Conservation (phyloP, 1,140 invertebrate species). For the Whitmania pigra region DNA sequence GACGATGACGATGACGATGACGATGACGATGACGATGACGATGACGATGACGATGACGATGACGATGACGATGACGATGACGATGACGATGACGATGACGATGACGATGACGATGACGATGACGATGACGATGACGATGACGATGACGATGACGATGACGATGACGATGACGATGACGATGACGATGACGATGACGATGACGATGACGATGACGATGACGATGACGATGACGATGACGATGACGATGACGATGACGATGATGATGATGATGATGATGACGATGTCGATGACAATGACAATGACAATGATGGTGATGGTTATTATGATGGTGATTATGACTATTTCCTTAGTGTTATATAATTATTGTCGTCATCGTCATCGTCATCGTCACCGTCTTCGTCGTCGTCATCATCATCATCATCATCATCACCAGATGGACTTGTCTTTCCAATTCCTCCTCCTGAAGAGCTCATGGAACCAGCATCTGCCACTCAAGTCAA, state of each 20-base stretch:
- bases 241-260: background rate
- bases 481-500: no score
- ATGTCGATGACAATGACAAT: background rate
- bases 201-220: no score
- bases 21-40: background rate
- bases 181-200: conserved; percentile 10
- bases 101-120: no score
- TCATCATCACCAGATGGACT: no score
- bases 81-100: conserved; percentile 8
- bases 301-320: no score
- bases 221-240: no score
- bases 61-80: background rate
- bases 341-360: background rate
- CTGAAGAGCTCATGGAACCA: no score
- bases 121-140: no score
- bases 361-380: background rate
- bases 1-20: conserved; percentile 4
- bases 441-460: no score
- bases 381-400: no score
- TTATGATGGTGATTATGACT: background rate
- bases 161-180: conserved; percentile 1
- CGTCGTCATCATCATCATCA: no score
- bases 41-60: background rate
- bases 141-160: background rate
- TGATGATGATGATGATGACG: conserved; percentile 6